A percentile compares a stretch with the other conserved stretches of the same genome.
These are phyloP conservation scores for Clarias platycephalus DNA, from an alignment of 2,797 vertebrate species.

Conservation along the genomic window DNA sequence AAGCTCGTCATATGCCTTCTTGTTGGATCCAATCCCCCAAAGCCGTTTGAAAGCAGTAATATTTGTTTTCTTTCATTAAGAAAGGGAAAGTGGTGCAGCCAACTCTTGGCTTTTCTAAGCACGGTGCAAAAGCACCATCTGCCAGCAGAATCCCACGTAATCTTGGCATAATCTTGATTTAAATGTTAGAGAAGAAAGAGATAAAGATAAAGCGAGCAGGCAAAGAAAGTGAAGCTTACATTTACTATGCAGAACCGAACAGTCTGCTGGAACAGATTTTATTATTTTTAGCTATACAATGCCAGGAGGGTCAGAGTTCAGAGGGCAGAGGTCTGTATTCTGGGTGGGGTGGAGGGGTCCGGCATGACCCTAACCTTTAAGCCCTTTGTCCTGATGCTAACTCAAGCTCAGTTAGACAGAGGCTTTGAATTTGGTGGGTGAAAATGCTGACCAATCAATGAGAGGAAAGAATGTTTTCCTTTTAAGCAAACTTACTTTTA, in stretches of 20 bases:
- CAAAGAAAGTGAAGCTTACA: constrained; percentile 43
- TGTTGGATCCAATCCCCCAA: constrained; percentile 60
- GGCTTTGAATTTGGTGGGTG: constrained; percentile 59
- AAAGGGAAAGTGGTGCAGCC: constrained; percentile 62
- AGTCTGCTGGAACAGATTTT: constrained; percentile 67
- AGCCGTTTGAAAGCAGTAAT: constrained; percentile 58
- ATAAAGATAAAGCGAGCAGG: constrained; percentile 26
- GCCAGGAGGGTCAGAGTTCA: constrained; percentile 73
- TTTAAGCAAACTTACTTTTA: too few relatives aligned
- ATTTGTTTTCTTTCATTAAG: constrained; percentile 70
- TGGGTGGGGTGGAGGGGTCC: constrained; percentile 60
- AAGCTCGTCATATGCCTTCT: constrained; percentile 60
- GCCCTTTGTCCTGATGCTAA: constrained; percentile 67
- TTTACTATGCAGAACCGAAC: constrained; percentile 51
- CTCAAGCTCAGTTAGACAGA: constrained; percentile 59
- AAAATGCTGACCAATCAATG: constrained; percentile 51
- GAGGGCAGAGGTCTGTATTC: constrained; percentile 65
- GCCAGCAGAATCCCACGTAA: constrained; percentile 66
- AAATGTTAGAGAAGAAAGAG: constrained; percentile 51
- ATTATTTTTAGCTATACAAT: constrained; percentile 76
- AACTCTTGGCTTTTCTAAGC: constrained; percentile 42
- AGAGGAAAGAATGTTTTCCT: constrained; percentile 15
- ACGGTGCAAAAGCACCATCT: constrained; percentile 68
- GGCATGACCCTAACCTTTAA: constrained; percentile 69
- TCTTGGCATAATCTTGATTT: constrained; percentile 70